phyloP scores from a whole-genome alignment of 2,113 vertebrate genomes.

The Eupsittula cactorum region DNA sequence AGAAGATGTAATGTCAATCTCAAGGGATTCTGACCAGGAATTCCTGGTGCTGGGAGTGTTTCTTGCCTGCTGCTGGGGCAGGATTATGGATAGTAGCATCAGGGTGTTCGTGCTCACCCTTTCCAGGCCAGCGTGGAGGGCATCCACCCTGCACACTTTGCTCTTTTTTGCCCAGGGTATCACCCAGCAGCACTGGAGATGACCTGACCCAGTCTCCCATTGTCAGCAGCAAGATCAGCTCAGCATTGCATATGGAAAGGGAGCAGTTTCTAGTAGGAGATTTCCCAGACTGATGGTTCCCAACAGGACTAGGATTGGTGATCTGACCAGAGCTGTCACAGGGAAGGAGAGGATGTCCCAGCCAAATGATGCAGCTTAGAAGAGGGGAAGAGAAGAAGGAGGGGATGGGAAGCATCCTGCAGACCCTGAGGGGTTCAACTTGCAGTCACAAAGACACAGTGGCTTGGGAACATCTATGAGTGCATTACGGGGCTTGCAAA shows the following conservation, averaged over 20 bases:
- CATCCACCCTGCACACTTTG: neutral
- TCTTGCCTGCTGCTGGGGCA: neutral
- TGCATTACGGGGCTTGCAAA: no score
- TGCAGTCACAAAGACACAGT: neutral
- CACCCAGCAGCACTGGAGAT: neutral
- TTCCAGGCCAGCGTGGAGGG: neutral
- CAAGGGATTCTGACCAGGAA: neutral
- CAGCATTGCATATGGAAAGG: neutral
- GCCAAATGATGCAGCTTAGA: neutral
- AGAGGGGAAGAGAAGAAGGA: neutral
- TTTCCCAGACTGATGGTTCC: neutral
- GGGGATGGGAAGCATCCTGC: neutral
- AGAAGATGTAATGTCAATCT: neutral
- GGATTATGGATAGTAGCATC: neutral
- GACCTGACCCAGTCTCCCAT: neutral
- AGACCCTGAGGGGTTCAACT: neutral
- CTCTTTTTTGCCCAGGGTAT: neutral
- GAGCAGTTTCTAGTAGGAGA: neutral
- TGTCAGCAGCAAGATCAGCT: neutral
- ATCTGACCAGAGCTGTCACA: neutral
- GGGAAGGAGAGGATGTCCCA: neutral
- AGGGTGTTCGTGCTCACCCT: neutral
- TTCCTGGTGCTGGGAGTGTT: fast-evolving
- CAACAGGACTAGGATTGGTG: neutral
- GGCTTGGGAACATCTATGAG: neutral